Evolutionary conservation across 2,888 invertebrate species (phyloP), one percentile per base, ranked within the genome.

Genomic region (Andrena hattorfiana): DNA sequence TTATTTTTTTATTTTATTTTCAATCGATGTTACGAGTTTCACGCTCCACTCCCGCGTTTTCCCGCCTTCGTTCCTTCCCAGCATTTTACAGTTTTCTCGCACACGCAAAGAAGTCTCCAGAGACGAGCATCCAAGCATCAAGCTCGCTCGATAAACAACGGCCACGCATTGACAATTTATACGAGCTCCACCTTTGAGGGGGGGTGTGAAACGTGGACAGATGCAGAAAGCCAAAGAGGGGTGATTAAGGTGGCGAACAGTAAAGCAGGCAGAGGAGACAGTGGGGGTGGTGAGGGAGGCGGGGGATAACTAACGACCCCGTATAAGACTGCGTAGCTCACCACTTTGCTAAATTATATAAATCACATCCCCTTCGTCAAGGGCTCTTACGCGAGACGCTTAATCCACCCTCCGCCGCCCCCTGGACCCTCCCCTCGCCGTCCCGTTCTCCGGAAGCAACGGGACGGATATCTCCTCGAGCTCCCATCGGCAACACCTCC

Each of bases 281-380:
- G 59, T 56, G 64, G 35, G 23, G 42, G 54, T 72, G 83, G 83
- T 70, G 68, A 74, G 64, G 69, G 63, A 32, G 54, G 70, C 56
- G 42, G 71, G 79, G 85, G 89, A 86, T 90, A 88, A 91, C 90
- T 91, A 91, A 91, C 91, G 90, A 91, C 84, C 85, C 81, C 72
- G 85, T 89, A 91, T 86, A 89, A 90, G 89, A 87, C 87, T 89
- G 77, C 85, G 87, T 85, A 88, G 87, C 90, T 92, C 90, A 89
- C 90, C 93, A 93, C 93, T 93, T 92, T 92, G 91, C 91, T 92
- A 93, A 93, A 93, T 93, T 93, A 93, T 93, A 93, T 93, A 92
- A 93, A 93, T 93, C 93, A 92, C 91, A 87, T 88, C 86, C 90
- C 91, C 91, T 90, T 91, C 91, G 90, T 91, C 92, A 91, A 89